Evolutionary conservation across 2,888 invertebrate genomes (phyloP).

Genomic region (Koerneria pararmatus): DNA sequence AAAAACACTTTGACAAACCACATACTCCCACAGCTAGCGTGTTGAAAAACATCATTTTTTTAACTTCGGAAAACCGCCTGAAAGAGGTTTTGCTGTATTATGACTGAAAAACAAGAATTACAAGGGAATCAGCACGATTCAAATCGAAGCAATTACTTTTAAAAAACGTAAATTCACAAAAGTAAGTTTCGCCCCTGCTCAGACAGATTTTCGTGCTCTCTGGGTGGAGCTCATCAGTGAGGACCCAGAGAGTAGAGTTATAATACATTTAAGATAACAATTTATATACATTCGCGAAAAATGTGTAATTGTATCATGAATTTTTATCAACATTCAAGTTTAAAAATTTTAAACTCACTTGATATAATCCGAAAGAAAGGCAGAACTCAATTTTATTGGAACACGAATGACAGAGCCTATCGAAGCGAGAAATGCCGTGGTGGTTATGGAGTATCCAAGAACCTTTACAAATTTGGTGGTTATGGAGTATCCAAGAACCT

Average conservation of each 20-base stretch:
- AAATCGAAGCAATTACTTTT: too few species aligned
- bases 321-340: background rate
- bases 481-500: too few species aligned
- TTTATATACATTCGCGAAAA: background rate
- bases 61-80: constrained; percentile 21
- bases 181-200: too few species aligned
- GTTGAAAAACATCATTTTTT: constrained; percentile 27
- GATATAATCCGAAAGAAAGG: constrained; percentile 39
- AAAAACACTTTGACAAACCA: constrained; percentile 13
- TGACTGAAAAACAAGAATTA: too few species aligned
- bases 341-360: constrained; percentile 24
- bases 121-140: too few species aligned
- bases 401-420: constrained; percentile 28
- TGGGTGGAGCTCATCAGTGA: too few species aligned
- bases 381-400: constrained; percentile 40
- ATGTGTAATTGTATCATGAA: background rate
- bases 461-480: background rate
- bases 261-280: too few species aligned
- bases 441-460: constrained; percentile 9
- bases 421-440: constrained; percentile 14
- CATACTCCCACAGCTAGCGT: constrained; percentile 27
- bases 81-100: background rate
- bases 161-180: too few species aligned
- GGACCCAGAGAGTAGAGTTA: too few species aligned
- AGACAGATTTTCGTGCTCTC: too few species aligned